Evolutionary conservation across 64 coral and sea anemone genomes (phyloP).

Genomic region (Montipora foliosa): DNA sequence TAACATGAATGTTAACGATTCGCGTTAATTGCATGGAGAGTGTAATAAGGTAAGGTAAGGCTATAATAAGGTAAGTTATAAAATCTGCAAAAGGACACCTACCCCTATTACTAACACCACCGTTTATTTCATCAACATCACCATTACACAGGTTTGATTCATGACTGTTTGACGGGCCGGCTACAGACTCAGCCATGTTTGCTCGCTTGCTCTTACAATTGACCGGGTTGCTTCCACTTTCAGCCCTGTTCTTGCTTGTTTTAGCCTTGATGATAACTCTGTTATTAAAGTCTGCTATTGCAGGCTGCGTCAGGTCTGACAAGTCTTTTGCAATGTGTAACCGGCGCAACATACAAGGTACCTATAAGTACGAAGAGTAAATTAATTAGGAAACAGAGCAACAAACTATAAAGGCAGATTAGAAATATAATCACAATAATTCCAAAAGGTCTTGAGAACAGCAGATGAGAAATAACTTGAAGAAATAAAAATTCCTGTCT

Average conservation of each 20-base stretch:
- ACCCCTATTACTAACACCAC: conserved; percentile 47
- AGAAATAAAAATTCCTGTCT: too few species aligned
- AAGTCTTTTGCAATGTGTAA: conserved; percentile 89
- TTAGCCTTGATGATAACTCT: conserved; percentile 69
- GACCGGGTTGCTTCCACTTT: conserved; percentile 17
- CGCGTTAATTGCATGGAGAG: too few species aligned
- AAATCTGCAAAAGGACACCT: not conserved
- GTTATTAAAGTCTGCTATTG: conserved; percentile 74
- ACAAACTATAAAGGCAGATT: too few species aligned
- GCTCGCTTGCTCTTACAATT: conserved; percentile 49
- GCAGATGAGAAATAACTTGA: too few species aligned
- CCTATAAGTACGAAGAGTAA: conserved; percentile 21
- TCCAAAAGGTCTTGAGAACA: too few species aligned
- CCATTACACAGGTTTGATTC: conserved; percentile 62
- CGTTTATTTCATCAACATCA: conserved; percentile 26
- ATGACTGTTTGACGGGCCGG: not conserved
- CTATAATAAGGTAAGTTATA: too few species aligned
- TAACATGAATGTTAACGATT: too few species aligned
- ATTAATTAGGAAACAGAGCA: not conserved
- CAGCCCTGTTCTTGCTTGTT: conserved; percentile 39
- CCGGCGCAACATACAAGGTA: conserved; percentile 78
- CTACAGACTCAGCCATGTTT: not conserved
- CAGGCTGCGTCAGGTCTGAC: conserved; percentile 83
- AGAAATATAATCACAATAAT: too few species aligned
- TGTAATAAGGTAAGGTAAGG: too few species aligned